Evolutionary conservation across 2,113 vertebrate genomes (phyloP).

Genomic region (Mobula hypostoma): DNA sequence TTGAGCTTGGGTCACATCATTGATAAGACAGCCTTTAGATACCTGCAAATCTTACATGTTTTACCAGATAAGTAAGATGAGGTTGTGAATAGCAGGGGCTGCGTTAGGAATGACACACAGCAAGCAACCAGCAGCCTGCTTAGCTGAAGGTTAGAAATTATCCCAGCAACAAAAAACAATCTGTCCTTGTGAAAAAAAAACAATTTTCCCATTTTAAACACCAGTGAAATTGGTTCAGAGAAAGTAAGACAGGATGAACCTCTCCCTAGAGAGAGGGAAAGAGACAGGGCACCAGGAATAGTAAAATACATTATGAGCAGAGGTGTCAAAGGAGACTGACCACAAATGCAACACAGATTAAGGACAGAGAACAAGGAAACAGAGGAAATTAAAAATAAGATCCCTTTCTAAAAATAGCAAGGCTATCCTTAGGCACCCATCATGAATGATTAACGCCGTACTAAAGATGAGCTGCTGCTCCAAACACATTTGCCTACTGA

Average conservation of each 20-base stretch:
- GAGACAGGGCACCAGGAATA: neutral
- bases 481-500: neutral
- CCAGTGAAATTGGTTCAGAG: neutral
- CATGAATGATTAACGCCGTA: neutral
- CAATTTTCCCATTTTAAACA: neutral
- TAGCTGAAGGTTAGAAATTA: neutral
- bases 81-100: neutral
- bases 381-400: too few relatives aligned
- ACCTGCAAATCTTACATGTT: neutral
- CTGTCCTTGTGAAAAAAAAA: neutral
- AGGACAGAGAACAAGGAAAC: too few relatives aligned
- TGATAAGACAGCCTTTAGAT: neutral
- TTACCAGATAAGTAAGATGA: neutral
- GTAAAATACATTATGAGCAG: neutral
- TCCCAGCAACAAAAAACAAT: neutral
- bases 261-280: too few relatives aligned
- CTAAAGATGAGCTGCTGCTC: neutral
- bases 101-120: neutral
- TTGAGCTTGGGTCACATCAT: neutral
- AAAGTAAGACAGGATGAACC: too few relatives aligned
- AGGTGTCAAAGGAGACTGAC: neutral
- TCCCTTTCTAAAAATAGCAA: neutral
- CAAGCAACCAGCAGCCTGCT: neutral
- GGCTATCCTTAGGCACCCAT: neutral
- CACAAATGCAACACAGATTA: neutral